phyloP scores from a whole-genome alignment of 2,888 invertebrate species.

The Dicranocentrus wangi region DNA sequence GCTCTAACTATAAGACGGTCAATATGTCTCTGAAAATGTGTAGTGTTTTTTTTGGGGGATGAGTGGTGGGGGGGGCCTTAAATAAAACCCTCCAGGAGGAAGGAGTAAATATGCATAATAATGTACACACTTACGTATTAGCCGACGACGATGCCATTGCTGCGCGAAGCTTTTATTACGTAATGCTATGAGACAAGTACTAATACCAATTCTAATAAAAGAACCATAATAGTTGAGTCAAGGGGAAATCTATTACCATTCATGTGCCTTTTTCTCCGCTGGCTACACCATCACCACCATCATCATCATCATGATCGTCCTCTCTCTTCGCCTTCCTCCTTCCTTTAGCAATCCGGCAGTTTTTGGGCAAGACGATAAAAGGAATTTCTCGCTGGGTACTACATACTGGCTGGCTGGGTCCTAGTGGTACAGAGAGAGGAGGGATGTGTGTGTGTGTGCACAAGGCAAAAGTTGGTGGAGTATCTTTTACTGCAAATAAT shows the following conservation, averaged over 20 bases:
- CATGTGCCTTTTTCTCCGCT: conserved; percentile 4
- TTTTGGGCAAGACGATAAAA: conserved; percentile 13
- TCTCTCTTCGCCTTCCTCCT: background rate
- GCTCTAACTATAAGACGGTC: no score
- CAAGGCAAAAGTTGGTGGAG: no score
- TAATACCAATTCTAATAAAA: conserved; percentile 23
- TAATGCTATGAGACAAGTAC: conserved; percentile 14
- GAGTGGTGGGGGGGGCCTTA: no score
- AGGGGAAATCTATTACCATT: conserved; percentile 22
- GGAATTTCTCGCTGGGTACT: no score
- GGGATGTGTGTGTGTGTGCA: background rate
- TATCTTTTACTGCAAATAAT: conserved; percentile 10
- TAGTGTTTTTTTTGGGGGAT: no score
- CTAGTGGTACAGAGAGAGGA: no score
- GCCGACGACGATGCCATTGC: no score
- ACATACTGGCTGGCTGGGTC: no score
- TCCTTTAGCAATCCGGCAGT: background rate
- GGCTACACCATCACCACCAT: background rate
- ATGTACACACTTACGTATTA: no score
- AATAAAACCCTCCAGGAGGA: no score
- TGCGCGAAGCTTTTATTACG: background rate
- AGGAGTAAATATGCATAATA: no score
- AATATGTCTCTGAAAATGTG: no score
- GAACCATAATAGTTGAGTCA: conserved; percentile 20
- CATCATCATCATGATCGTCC: background rate